Conservation (phyloP, 2,888 invertebrate species). For the Epiblema foenella region DNA sequence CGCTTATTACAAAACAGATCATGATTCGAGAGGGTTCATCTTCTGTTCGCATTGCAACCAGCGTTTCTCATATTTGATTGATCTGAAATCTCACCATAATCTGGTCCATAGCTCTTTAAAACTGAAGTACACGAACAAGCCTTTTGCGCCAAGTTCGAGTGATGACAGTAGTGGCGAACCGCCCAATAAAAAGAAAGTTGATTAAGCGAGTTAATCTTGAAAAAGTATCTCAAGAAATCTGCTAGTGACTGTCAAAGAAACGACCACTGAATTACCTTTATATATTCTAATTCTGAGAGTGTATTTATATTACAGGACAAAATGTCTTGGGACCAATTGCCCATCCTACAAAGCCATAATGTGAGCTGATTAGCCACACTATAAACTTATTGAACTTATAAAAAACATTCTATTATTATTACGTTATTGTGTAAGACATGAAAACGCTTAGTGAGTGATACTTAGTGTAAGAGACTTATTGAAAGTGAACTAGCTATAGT, state of each 20-base stretch:
- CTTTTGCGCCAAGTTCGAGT: conserved; percentile 7
- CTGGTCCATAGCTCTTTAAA: conserved; percentile 52
- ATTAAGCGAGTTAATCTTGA: conserved; percentile 44
- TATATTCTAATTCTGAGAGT: neutral
- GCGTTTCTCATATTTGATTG: conserved; percentile 56
- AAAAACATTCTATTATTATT: conserved; percentile 79
- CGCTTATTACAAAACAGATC: conserved; percentile 57
- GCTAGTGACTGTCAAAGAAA: conserved; percentile 44
- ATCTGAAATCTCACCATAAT: conserved; percentile 60
- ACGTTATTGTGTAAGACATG: conserved; percentile 1
- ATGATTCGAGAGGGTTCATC: conserved; percentile 53
- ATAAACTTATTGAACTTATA: conserved; percentile 75
- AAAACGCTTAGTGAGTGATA: neutral
- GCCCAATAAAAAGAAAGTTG: conserved; percentile 45
- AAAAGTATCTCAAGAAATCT: conserved; percentile 60
- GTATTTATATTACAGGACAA: neutral
- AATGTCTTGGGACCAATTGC: no score
- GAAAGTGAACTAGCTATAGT: conserved; percentile 34
- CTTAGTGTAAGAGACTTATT: conserved; percentile 25
- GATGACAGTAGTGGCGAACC: conserved; percentile 35
- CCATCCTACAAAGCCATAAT: conserved; percentile 70
- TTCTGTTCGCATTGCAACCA: conserved; percentile 58
- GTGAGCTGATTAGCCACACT: conserved; percentile 68
- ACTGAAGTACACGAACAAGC: conserved; percentile 52
- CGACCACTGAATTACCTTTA: neutral